Conservation (phyloP, 2,888 invertebrate species). For the Caenorhabditis parvicauda region DNA sequence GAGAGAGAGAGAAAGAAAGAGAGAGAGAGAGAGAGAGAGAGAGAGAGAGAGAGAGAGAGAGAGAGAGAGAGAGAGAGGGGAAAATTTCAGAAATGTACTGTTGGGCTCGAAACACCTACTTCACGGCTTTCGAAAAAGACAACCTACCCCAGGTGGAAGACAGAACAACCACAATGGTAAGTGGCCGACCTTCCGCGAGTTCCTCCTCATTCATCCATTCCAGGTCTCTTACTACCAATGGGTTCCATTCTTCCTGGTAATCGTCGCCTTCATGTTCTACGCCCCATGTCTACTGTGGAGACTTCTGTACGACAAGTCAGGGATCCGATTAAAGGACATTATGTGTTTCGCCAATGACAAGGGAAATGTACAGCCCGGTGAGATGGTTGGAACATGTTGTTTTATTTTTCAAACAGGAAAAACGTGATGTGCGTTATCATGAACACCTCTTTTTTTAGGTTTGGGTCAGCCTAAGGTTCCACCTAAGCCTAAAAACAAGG, state of each 20-base stretch:
- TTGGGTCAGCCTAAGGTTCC: not conserved
- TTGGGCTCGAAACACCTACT: conserved; percentile 62
- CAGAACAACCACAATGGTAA: conserved; percentile 32
- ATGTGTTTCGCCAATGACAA: conserved; percentile 60
- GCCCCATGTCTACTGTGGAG: conserved; percentile 63
- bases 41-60: too few species aligned
- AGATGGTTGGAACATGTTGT: not conserved
- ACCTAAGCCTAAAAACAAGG: too few species aligned
- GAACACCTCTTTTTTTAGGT: not conserved
- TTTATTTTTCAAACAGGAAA: not conserved
- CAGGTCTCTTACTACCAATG: conserved; percentile 59
- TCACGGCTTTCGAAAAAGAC: conserved; percentile 52
- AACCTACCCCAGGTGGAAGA: conserved; percentile 52
- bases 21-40: too few species aligned
- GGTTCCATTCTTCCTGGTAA: conserved; percentile 62
- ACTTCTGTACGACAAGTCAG: conserved; percentile 56
- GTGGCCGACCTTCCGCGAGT: not conserved
- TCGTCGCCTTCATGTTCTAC: conserved; percentile 63
- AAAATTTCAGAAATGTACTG: conserved; percentile 54
- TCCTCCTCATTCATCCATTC: not conserved
- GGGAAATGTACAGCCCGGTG: conserved; percentile 55
- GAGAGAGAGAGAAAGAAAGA: too few species aligned
- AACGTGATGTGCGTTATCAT: too few species aligned
- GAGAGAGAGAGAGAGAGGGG: too few species aligned
- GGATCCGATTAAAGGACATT: conserved; percentile 61